phyloP scores from a whole-genome alignment of 2,888 invertebrate species.

The Ctenicera cuprea region DNA sequence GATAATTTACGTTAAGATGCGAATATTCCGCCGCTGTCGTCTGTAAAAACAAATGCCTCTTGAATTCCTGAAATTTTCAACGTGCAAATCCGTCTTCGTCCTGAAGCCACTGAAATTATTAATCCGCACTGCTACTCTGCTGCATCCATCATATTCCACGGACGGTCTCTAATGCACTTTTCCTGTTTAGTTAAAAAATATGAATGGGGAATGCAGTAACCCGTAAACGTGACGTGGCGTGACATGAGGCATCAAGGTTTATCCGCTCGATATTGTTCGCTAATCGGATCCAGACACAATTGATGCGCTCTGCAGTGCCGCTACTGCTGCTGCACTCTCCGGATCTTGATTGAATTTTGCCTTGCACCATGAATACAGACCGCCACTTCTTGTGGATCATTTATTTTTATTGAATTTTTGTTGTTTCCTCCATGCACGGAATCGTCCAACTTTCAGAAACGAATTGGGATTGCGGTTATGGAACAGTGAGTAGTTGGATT shows the following conservation, averaged over 20 bases:
- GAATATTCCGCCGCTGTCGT: constrained; percentile 17
- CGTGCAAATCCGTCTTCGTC: constrained; percentile 7
- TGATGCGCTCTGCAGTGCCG: constrained; percentile 48
- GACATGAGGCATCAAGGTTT: constrained; percentile 15
- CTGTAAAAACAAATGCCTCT: not conserved
- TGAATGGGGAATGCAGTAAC: constrained; percentile 51
- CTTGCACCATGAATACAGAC: constrained; percentile 47
- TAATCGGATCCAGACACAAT: constrained; percentile 53
- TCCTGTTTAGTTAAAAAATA: constrained; percentile 48
- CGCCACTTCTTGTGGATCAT: constrained; percentile 48
- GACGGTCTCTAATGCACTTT: constrained; percentile 48
- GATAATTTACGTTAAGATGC: constrained; percentile 48
- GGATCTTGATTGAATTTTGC: constrained; percentile 50
- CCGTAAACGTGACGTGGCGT: constrained; percentile 50
- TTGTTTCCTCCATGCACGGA: constrained; percentile 8
- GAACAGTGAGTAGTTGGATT: no score
- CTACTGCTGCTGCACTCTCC: constrained; percentile 41
- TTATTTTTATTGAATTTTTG: constrained; percentile 31
- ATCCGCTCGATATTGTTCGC: constrained; percentile 50
- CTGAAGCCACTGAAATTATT: constrained; percentile 23
- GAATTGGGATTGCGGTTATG: not conserved
- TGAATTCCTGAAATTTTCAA: constrained; percentile 27
- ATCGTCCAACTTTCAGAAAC: not conserved
- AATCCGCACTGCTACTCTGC: constrained; percentile 20
- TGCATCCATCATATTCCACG: constrained; percentile 36